Percentiles rank a stretch among this genome's conserved stretches.
These are phyloP conservation scores for Cricetomys ansorgei DNA, from an alignment of 2,113 vertebrate species.

Conservation along the genomic window DNA sequence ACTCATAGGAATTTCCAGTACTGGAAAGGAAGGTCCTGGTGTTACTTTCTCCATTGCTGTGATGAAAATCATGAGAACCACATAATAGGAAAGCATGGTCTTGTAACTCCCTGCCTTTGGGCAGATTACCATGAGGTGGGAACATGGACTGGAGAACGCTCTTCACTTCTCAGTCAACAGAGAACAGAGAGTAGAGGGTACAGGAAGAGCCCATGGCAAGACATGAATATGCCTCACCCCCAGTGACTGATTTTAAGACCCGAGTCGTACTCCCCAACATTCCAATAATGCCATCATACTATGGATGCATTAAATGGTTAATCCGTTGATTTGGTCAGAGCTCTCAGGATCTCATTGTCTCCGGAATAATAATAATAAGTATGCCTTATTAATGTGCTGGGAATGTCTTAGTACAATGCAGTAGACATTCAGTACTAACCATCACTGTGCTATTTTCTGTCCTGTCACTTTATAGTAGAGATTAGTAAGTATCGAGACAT, in stretches of 20 bases:
- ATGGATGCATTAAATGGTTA: neutral
- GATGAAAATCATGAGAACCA: neutral
- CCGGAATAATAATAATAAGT: too few relatives aligned
- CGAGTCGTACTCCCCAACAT: neutral
- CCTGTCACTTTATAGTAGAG: neutral
- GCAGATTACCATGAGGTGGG: neutral
- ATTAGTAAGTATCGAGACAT: neutral
- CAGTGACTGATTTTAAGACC: neutral
- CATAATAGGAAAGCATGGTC: neutral
- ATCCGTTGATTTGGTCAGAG: neutral
- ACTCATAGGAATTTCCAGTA: constrained; percentile 26
- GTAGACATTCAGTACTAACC: neutral
- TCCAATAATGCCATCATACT: neutral
- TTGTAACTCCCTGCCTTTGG: neutral
- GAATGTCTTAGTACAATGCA: neutral
- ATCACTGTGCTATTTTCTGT: neutral
- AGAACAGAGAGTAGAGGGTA: neutral
- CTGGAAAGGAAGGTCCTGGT: neutral
- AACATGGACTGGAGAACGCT: neutral
- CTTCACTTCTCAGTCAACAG: neutral
- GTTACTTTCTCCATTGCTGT: neutral
- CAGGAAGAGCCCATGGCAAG: neutral
- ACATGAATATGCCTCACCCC: neutral
- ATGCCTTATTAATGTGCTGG: neutral
- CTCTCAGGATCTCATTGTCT: neutral